Evolutionary conservation across 1,140 invertebrate genomes (phyloP), one percentile per base, ranked within the genome.

Genomic region (Catajapyx aquilonaris): DNA sequence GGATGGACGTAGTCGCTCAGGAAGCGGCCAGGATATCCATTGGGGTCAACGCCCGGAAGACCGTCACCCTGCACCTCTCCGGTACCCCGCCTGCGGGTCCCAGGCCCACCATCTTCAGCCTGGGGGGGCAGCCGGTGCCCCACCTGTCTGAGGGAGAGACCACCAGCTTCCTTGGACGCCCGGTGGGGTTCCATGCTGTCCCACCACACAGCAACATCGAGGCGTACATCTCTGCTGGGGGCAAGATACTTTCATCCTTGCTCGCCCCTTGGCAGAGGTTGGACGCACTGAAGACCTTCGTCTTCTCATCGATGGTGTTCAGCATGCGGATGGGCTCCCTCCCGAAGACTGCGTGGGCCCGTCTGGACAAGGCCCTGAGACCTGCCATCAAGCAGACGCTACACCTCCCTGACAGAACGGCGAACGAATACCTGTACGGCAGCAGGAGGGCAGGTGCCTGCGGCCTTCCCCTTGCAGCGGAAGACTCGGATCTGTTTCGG

Each of bases 211-310:
- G 5, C 13, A 35, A 13, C 3, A 3, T 18, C 5, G 20, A 35
- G 3, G 3, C 13, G 10, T 15, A 18, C 3, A 3, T 16, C 11
- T 3, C 35, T 2, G 13, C 34, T 7, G 16, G 30, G 11, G 13
- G 28, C 4, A 18, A 18, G 13, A 30, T 21, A 17, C 20, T 38
- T 11, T 13, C 20, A 3, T 38, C 37, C 11, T 30, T 18, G 9
- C 42, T 46, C 16, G 46, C 45, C 20, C 45, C 45, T 3, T 46
- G 45, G 46, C 46, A 46, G 31, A 48, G 42, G 21, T 25, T 47
- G 5, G 46, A 46, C 20, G 45, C 45, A 9, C 17, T 45, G 4
- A 45, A 42, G 19, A 48, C 46, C 10, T 46, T 47, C 35, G 18
- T 46, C 17, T 22, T 46, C 17, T 32, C 45, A 7, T 11, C 3